These are phyloP conservation scores for Hypotaenidia philippensis DNA, from an alignment of 2,797 vertebrate genomes.

Conservation along the genomic window DNA sequence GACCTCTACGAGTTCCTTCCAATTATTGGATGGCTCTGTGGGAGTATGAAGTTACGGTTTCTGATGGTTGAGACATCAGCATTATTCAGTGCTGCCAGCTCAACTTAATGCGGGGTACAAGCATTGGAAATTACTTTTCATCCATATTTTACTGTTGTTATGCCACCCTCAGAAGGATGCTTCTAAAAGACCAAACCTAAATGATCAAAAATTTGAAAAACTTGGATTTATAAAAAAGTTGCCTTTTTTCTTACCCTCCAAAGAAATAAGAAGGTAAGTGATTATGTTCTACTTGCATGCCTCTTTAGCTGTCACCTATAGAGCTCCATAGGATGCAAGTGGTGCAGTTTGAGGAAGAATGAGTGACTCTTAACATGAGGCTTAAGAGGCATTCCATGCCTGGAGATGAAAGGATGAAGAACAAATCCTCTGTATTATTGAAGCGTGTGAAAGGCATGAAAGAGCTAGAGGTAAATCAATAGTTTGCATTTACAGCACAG, in stretches of 20 bases:
- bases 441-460: slow-evolving; percentile 62
- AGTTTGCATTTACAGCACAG: slow-evolving; percentile 65
- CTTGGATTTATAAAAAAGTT: not conserved
- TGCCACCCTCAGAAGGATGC: not conserved
- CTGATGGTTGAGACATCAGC: not conserved
- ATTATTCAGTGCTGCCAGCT: not conserved
- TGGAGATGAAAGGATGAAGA: slow-evolving; percentile 71
- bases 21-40: not conserved
- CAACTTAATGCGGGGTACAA: not conserved
- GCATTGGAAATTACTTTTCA: not conserved
- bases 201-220: not conserved
- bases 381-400: slow-evolving; percentile 27
- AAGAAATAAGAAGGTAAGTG: not conserved
- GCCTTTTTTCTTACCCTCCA: not conserved
- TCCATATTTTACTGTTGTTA: not conserved
- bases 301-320: not conserved
- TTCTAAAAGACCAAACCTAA: not conserved
- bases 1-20: not conserved
- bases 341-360: not conserved
- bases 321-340: not conserved
- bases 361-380: not conserved
- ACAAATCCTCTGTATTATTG: slow-evolving; percentile 70
- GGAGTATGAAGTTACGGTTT: not conserved
- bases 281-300: not conserved
- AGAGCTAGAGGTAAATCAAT: slow-evolving; percentile 69